phyloP scores from a whole-genome alignment of 2,113 vertebrate genomes.

The Perca flavescens region DNA sequence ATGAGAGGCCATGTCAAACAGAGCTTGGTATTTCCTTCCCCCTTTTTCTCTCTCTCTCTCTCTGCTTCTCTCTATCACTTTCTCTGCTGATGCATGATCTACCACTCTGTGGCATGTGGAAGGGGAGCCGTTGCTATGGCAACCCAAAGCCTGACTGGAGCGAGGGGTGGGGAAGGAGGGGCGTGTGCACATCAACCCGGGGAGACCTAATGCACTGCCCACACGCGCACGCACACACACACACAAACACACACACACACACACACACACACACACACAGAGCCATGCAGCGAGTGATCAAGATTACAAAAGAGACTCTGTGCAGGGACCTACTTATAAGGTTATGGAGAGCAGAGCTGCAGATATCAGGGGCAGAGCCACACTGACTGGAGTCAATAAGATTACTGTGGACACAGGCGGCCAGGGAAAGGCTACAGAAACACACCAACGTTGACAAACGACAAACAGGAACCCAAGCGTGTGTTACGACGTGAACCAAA shows the following conservation, averaged over 20 bases:
- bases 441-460: slow-evolving; percentile 51
- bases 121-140: slow-evolving; percentile 77
- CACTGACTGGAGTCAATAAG: slow-evolving; percentile 77
- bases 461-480: slow-evolving; percentile 57
- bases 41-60: slow-evolving; percentile 12
- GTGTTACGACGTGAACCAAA: slow-evolving; percentile 26
- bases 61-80: slow-evolving; percentile 66
- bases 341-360: slow-evolving; percentile 79
- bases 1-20: slow-evolving; percentile 72
- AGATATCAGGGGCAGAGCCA: slow-evolving; percentile 73
- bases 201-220: slow-evolving; percentile 71
- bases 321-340: slow-evolving; percentile 83
- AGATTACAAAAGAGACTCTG: slow-evolving; percentile 80
- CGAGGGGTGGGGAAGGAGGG: slow-evolving; percentile 59
- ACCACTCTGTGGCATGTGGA: slow-evolving; percentile 82
- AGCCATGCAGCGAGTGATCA: slow-evolving; percentile 72
- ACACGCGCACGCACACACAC: slow-evolving; percentile 40
- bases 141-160: slow-evolving; percentile 79
- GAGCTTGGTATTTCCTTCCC: slow-evolving; percentile 67
- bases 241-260: slow-evolving; percentile 22
- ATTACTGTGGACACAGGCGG: slow-evolving; percentile 73
- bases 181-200: slow-evolving; percentile 59
- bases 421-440: slow-evolving; percentile 38
- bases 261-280: slow-evolving; percentile 50
- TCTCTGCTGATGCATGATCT: slow-evolving; percentile 80